phyloP scores from a whole-genome alignment of 2,113 vertebrate species.

The Xenopus borealis region DNA sequence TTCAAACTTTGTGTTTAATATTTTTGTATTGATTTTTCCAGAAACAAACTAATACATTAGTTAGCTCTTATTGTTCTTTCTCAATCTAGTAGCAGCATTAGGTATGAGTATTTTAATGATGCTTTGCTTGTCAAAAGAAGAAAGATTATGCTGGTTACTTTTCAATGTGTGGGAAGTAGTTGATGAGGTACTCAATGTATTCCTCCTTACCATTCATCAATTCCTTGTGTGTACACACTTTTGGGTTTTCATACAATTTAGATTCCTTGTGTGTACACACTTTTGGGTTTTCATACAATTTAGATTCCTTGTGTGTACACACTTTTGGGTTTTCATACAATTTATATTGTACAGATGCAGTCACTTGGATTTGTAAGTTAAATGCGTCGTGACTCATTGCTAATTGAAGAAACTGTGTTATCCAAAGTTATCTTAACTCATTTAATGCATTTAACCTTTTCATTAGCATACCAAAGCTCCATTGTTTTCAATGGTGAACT shows the following conservation, averaged over 20 bases:
- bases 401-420: too few relatives aligned
- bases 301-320: too few relatives aligned
- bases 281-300: too few relatives aligned
- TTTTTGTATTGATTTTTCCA: slow-evolving; percentile 31
- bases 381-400: too few relatives aligned
- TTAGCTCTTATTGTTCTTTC: slow-evolving; percentile 13
- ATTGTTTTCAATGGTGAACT: too few relatives aligned
- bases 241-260: slow-evolving; percentile 45
- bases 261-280: too few relatives aligned
- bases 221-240: slow-evolving; percentile 47
- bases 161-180: slow-evolving; percentile 42
- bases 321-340: too few relatives aligned
- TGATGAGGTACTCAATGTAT: slow-evolving; percentile 42
- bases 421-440: too few relatives aligned
- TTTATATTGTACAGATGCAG: too few relatives aligned
- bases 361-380: too few relatives aligned
- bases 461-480: too few relatives aligned
- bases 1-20: neutral
- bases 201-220: slow-evolving; percentile 45
- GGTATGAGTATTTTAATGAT: slow-evolving; percentile 51
- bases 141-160: slow-evolving; percentile 48
- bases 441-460: too few relatives aligned
- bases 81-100: slow-evolving; percentile 41
- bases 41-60: slow-evolving; percentile 40
- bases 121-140: slow-evolving; percentile 47